Evolutionary conservation across 2,888 invertebrate species (phyloP).

Genomic region (Gastracanthus pulcherrimus): DNA sequence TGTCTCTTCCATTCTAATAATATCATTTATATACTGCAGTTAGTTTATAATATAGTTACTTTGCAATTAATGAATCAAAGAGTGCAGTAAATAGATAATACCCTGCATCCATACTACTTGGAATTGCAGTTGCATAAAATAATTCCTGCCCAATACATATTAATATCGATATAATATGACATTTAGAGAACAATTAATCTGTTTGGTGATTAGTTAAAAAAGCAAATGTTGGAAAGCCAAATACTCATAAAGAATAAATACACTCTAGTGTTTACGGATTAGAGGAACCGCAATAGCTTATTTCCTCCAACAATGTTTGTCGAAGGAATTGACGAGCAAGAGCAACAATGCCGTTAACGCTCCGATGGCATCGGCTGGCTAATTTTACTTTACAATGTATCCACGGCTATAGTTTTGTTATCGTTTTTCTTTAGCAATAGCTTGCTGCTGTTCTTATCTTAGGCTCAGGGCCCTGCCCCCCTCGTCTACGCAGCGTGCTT

Average conservation of each 20-base stretch:
- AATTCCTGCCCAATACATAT: neutral
- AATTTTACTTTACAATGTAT: neutral
- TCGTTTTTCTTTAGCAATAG: neutral
- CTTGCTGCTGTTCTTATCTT: neutral
- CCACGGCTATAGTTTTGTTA: too few species aligned
- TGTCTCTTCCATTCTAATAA: neutral
- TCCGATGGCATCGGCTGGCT: neutral
- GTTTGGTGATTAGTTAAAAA: too few species aligned
- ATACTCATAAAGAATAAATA: neutral
- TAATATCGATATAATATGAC: too few species aligned
- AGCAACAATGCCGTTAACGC: neutral
- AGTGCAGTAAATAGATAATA: too few species aligned
- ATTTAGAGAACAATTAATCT: too few species aligned
- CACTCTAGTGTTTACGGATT: too few species aligned
- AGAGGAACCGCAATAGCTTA: neutral
- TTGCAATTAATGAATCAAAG: neutral
- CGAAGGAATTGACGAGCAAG: neutral
- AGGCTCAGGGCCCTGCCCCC: neutral
- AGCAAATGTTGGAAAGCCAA: too few species aligned
- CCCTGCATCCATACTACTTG: too few species aligned
- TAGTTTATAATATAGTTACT: neutral
- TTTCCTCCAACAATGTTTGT: neutral
- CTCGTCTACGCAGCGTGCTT: neutral
- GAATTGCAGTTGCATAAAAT: neutral
- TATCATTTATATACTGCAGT: conserved; percentile 12